Evolutionary conservation across 2,113 vertebrate genomes (phyloP).

Genomic region (Thalassoma bifasciatum): DNA sequence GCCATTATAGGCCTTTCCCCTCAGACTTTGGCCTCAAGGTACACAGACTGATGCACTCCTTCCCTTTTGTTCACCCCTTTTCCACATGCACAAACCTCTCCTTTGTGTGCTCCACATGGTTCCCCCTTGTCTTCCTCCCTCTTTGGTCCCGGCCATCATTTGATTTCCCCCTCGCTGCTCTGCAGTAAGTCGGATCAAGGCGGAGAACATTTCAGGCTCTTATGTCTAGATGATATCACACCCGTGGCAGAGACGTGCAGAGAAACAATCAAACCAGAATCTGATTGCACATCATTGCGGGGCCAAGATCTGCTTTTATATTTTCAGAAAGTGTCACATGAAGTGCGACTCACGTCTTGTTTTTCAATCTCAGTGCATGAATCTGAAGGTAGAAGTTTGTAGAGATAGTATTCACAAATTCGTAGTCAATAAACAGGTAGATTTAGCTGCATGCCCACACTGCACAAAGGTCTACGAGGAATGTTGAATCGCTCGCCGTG

Average conservation of each 20-base stretch:
- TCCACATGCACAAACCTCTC: slow-evolving; percentile 58
- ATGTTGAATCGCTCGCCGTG: not conserved
- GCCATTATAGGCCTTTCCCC: slow-evolving; percentile 88
- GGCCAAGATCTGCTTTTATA: slow-evolving; percentile 7
- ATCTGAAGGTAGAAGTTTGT: not conserved
- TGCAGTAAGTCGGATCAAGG: slow-evolving; percentile 45
- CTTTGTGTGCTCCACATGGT: slow-evolving; percentile 39
- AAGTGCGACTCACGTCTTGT: not conserved
- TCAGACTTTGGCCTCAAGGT: slow-evolving; percentile 90
- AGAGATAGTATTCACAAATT: not conserved
- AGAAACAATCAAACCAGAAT: slow-evolving; percentile 7
- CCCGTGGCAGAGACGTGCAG: not conserved
- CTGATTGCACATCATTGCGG: not conserved
- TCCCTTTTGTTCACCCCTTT: slow-evolving; percentile 50
- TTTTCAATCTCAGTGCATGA: slow-evolving; percentile 36
- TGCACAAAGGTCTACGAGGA: slow-evolving; percentile 39
- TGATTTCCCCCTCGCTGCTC: slow-evolving; percentile 44
- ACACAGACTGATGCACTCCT: slow-evolving; percentile 77
- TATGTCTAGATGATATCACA: slow-evolving; percentile 18
- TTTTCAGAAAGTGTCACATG: slow-evolving; percentile 9
- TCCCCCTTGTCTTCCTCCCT: slow-evolving; percentile 41
- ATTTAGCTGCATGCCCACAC: slow-evolving; percentile 37
- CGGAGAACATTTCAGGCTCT: slow-evolving; percentile 25
- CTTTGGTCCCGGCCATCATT: slow-evolving; percentile 36
- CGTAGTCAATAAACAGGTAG: not conserved